Conservation (phyloP, 2,888 invertebrate genomes). For the Lithophane ornitopus region DNA sequence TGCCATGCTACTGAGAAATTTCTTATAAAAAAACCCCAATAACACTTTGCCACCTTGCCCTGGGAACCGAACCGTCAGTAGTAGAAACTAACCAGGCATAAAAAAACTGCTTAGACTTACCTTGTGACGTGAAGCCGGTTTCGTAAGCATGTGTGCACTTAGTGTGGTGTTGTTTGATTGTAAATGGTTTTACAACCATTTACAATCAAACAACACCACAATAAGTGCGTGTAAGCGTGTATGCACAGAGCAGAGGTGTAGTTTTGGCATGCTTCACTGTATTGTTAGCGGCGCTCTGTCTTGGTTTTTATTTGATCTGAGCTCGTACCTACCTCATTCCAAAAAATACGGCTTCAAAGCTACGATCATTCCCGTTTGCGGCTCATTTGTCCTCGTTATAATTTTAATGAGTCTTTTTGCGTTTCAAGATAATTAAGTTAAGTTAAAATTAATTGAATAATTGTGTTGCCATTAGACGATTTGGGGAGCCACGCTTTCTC, state of each 20-base stretch:
- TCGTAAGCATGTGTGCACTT: no score
- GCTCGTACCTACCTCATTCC: background rate
- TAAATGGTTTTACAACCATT: no score
- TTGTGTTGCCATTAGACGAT: slow-evolving; percentile 55
- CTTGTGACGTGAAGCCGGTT: background rate
- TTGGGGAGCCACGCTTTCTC: slow-evolving; percentile 47
- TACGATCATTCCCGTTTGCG: background rate
- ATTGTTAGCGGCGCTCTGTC: no score
- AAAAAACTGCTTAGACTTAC: background rate
- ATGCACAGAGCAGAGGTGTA: no score
- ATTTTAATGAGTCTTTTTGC: slow-evolving; percentile 43
- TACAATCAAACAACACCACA: no score
- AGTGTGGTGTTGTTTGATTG: no score
- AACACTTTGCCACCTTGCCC: background rate
- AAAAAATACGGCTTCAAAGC: background rate
- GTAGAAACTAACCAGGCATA: background rate
- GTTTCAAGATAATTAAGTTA: slow-evolving; percentile 53
- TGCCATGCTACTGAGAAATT: background rate
- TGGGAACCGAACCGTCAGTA: no score
- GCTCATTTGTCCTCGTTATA: slow-evolving; percentile 40
- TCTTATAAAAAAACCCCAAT: background rate
- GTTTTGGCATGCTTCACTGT: no score
- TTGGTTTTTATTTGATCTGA: no score
- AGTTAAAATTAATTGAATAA: slow-evolving; percentile 61
- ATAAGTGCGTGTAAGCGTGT: no score